Evolutionary conservation across 2,113 vertebrate genomes (phyloP).

Genomic region (Calidris pygmaea): DNA sequence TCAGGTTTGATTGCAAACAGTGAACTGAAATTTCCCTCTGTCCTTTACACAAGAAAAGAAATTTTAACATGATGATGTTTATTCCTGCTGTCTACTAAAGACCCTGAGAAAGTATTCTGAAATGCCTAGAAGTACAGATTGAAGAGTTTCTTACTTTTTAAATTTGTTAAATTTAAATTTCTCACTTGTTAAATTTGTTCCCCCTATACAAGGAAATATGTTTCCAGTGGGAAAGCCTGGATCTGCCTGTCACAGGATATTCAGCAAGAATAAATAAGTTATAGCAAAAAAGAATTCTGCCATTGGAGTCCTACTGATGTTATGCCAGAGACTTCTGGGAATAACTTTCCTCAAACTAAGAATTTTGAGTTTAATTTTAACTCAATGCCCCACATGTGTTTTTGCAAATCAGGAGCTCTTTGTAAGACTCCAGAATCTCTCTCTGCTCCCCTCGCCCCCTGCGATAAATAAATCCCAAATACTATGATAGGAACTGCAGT

Average conservation of each 20-base stretch:
- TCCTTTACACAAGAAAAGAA: neutral
- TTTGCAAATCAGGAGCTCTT: neutral
- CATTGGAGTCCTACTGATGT: neutral
- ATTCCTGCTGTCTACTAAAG: neutral
- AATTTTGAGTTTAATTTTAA: neutral
- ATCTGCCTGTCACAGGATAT: neutral
- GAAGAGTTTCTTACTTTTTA: neutral
- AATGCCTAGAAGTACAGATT: neutral
- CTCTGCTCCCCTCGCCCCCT: neutral
- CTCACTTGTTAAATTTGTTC: neutral
- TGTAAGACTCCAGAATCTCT: neutral
- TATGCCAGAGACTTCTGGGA: neutral
- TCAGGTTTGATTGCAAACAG: neutral
- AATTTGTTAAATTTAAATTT: neutral
- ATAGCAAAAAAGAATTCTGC: neutral
- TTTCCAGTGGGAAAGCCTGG: neutral
- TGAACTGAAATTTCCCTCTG: neutral
- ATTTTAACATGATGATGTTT: neutral
- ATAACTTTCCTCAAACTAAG: neutral
- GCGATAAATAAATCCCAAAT: neutral
- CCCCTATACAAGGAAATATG: neutral
- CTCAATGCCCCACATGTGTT: neutral
- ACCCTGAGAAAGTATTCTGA: neutral
- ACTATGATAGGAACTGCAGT: neutral
- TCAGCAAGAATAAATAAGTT: neutral